A percentile compares a stretch with the other conserved stretches of the same genome.
These are phyloP conservation scores for Condylostylus longicornis DNA, from an alignment of 1,140 invertebrate species.

Conservation along the genomic window DNA sequence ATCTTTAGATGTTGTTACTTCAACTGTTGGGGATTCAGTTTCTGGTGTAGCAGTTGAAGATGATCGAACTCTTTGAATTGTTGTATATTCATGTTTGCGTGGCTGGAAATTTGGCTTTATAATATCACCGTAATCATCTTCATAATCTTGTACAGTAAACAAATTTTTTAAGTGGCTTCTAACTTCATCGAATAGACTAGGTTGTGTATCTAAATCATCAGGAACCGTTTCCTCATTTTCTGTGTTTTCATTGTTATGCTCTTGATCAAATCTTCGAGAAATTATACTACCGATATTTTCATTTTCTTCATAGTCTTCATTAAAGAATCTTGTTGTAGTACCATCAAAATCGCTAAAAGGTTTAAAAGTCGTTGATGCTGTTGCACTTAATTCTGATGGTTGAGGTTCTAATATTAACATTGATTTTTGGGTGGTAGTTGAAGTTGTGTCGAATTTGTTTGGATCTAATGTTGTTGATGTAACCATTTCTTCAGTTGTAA, in stretches of 20 bases:
- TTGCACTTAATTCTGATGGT: slow-evolving; percentile 16
- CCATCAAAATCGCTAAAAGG: too few species aligned
- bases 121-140: slow-evolving; percentile 17
- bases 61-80: slow-evolving; percentile 18
- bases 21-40: slow-evolving; percentile 14
- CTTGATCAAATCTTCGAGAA: neutral
- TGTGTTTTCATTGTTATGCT: neutral
- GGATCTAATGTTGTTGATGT: slow-evolving; percentile 18
- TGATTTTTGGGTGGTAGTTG: too few species aligned
- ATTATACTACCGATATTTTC: neutral
- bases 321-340: too few species aligned
- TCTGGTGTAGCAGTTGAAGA: neutral
- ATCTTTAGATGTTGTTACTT: slow-evolving; percentile 12
- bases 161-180: slow-evolving; percentile 25
- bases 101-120: slow-evolving; percentile 16
- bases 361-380: too few species aligned
- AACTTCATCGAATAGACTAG: slow-evolving; percentile 29
- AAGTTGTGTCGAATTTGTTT: slow-evolving; percentile 5
- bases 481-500: slow-evolving; percentile 7
- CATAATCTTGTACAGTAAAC: slow-evolving; percentile 25
- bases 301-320: slow-evolving; percentile 1
- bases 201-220: slow-evolving; percentile 26
- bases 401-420: too few species aligned
- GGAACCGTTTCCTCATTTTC: neutral
- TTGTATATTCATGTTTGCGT: slow-evolving; percentile 32